Evolutionary conservation across 2,797 vertebrate genomes (phyloP).

Genomic region (Brotula barbata): DNA sequence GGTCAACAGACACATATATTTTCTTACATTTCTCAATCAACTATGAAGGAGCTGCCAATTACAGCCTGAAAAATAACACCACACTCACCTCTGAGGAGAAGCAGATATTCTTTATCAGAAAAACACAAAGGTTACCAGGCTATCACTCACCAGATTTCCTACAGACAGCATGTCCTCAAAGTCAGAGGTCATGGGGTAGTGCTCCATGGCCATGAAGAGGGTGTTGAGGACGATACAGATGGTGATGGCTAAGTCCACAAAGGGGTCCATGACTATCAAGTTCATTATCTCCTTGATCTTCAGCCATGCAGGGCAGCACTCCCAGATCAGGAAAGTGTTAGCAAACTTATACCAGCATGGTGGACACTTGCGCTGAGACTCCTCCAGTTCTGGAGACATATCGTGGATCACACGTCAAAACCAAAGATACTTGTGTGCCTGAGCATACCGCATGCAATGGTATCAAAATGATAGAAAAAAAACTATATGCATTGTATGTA

Average conservation of each 20-base stretch:
- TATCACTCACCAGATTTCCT: conserved; percentile 92
- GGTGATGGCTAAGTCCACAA: conserved; percentile 97
- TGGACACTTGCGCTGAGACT: conserved; percentile 97
- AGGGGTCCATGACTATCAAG: conserved; percentile 97
- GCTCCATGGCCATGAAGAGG: conserved; percentile 99
- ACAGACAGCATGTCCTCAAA: conserved; percentile 91
- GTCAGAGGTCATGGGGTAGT: conserved; percentile 92
- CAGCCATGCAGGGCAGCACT: conserved; percentile 91
- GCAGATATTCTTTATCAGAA: conserved; percentile 7
- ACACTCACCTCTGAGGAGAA: conserved; percentile 30
- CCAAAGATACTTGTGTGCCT: conserved; percentile 52
- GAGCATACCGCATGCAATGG: conserved; percentile 72
- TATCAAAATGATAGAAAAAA: conserved; percentile 61
- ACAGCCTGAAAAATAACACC: conserved; percentile 59
- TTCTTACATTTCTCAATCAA: conserved; percentile 42
- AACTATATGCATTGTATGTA: conserved; percentile 79
- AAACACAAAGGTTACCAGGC: not conserved
- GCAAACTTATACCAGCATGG: conserved; percentile 99
- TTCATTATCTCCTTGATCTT: conserved; percentile 96
- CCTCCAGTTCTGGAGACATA: conserved; percentile 90
- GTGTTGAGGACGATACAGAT: conserved; percentile 99
- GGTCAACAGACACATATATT: conserved; percentile 21
- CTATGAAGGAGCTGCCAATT: conserved; percentile 53
- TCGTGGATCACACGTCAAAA: conserved; percentile 70
- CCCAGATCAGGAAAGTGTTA: conserved; percentile 98